Conservation (phyloP, 2,797 vertebrate species). For the Hipposideros larvatus region DNA sequence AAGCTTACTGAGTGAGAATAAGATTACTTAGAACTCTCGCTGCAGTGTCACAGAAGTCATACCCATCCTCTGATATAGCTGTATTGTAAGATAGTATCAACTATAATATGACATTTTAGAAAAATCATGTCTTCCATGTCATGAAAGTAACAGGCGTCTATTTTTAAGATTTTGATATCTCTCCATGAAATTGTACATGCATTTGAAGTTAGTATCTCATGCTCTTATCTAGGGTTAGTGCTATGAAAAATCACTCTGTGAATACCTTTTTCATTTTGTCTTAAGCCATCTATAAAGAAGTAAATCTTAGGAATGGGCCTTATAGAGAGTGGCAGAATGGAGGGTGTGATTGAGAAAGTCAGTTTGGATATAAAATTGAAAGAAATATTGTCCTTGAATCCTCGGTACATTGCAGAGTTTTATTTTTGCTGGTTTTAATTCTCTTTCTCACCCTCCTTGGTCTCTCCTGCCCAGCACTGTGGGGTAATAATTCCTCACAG, state of each 20-base stretch:
- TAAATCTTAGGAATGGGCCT: background rate
- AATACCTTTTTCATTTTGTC: background rate
- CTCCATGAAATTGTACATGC: background rate
- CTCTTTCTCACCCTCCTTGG: background rate
- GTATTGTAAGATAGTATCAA: background rate
- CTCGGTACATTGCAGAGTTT: background rate
- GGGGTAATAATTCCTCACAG: background rate
- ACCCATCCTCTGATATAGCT: background rate
- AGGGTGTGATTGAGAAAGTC: constrained; percentile 1
- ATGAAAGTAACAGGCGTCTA: background rate
- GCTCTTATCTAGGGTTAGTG: background rate
- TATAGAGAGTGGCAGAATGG: background rate
- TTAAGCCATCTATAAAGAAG: background rate
- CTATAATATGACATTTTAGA: background rate
- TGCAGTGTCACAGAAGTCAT: background rate
- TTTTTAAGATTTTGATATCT: background rate
- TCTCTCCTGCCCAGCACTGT: background rate
- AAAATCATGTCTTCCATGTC: background rate
- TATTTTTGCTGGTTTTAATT: background rate
- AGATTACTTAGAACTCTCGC: background rate
- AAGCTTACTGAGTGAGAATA: background rate
- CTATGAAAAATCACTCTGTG: background rate
- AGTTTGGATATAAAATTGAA: background rate
- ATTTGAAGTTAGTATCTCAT: background rate
- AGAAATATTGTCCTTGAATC: background rate